Evolutionary conservation across 2,797 vertebrate species (phyloP), one percentile per base, ranked within the genome.

Genomic region (Parotocinclus haroldoi): DNA sequence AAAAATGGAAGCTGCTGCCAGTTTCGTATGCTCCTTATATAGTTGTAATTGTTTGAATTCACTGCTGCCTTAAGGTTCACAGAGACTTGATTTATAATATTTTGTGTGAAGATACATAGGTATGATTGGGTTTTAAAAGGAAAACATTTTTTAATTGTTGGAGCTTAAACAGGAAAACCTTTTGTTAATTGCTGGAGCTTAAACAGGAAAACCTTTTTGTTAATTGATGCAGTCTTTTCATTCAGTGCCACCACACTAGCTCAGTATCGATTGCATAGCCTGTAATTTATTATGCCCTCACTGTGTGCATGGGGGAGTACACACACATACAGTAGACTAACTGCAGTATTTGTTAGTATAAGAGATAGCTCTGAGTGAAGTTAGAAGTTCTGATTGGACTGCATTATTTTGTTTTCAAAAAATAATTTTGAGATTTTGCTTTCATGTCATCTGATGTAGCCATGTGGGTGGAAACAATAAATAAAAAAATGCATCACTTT

Each of bases 201-300:
- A 17, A 67, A 17, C 7, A 16, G 16, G n/a, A 59, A 16, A 16
- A 52, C 39, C 48, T 67, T 17, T n/a, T 50, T 52, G 49, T 52
- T 58, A 42, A 58, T 38, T 58, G 49, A 37, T 60, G 58, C n/a
- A 67, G 18, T 67, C 54, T 57, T 16, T 58, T 2, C 5, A 27
- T 27, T 27, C 27, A 27, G 27, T 27, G 17, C 46, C 51, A 69
- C 36, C 44, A 38, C 52, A 50, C 39, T 62, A n/a, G 49, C 37
- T 56, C 10, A 17, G 12, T 14, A 45, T 44, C 10, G 10, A 45
- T 68, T 60, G 37, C 49, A 49, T 44, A 71, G 56, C 37, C 50
- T 66, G 52, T 61, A 55, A 66, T 66, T 60, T 61, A 16, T 58
- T 46, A n/a, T 27, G 18, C 49, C 42, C 57, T 48, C 58, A 54